Evolutionary conservation across 2,888 invertebrate species (phyloP).

Genomic region (Matsumyia berberina): DNA sequence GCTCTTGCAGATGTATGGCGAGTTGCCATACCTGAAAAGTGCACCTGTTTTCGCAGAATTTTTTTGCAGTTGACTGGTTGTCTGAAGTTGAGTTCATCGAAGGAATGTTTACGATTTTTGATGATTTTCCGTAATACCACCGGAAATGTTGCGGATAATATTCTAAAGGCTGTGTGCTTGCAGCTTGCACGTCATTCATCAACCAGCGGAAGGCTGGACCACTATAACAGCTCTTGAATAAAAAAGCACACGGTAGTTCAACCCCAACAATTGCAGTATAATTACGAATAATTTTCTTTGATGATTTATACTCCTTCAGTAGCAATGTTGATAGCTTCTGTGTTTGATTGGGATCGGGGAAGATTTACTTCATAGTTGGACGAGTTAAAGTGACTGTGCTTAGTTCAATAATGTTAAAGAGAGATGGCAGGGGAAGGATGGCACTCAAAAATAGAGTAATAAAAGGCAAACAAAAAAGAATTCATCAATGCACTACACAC

Average conservation of each 20-base stretch:
- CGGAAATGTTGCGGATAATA: constrained; percentile 28
- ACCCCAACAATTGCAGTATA: constrained; percentile 18
- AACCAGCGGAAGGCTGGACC: constrained; percentile 20
- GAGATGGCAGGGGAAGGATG: too few relatives aligned
- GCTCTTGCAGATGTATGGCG: constrained; percentile 4
- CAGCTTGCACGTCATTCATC: constrained; percentile 73
- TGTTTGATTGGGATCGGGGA: neutral
- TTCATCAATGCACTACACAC: too few relatives aligned
- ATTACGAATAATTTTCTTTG: constrained; percentile 37
- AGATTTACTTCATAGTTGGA: neutral
- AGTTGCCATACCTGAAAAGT: neutral
- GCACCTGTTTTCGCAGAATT: constrained; percentile 46
- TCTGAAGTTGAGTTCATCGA: constrained; percentile 42
- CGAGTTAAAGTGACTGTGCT: neutral
- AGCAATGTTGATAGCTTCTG: neutral
- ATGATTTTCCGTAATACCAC: constrained; percentile 43
- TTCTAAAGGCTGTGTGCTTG: constrained; percentile 42
- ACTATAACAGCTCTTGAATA: constrained; percentile 14
- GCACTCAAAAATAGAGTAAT: too few relatives aligned
- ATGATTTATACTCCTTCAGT: constrained; percentile 58
- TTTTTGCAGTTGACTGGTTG: constrained; percentile 9
- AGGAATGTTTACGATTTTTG: constrained; percentile 66
- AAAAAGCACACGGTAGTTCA: constrained; percentile 18
- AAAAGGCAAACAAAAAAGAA: too few relatives aligned
- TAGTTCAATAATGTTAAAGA: too few relatives aligned